These are phyloP conservation scores for Macrosoma leucophasiata DNA, from an alignment of 2,888 invertebrate genomes.

Conservation along the genomic window DNA sequence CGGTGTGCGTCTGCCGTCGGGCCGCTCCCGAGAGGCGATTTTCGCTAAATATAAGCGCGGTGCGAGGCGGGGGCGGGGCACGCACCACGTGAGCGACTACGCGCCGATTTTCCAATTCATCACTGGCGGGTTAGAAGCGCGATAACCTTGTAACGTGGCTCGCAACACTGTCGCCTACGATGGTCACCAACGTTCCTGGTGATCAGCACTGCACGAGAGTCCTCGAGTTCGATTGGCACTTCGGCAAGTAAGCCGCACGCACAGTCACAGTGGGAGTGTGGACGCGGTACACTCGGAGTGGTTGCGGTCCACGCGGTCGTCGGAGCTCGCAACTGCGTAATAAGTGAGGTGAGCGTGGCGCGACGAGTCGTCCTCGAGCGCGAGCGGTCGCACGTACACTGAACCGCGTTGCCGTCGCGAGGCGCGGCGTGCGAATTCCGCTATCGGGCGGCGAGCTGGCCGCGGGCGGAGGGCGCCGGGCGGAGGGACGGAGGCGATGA, in stretches of 20 bases:
- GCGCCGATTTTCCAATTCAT: slow-evolving; percentile 76
- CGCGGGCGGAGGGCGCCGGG: slow-evolving; percentile 44
- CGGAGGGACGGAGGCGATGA: slow-evolving; percentile 48
- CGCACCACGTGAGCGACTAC: slow-evolving; percentile 73
- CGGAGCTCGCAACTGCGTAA: slow-evolving; percentile 67
- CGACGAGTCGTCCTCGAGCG: slow-evolving; percentile 54
- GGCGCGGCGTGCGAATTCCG: slow-evolving; percentile 60
- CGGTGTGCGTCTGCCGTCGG: slow-evolving; percentile 57
- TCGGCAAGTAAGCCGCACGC: slow-evolving; percentile 62
- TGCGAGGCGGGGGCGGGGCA: slow-evolving; percentile 67
- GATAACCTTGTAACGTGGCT: slow-evolving; percentile 75
- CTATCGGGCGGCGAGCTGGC: slow-evolving; percentile 43
- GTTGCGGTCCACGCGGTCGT: slow-evolving; percentile 63
- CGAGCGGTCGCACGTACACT: slow-evolving; percentile 70
- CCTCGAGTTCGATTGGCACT: slow-evolving; percentile 49
- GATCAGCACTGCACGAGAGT: slow-evolving; percentile 46
- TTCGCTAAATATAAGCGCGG: slow-evolving; percentile 74
- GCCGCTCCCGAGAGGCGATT: slow-evolving; percentile 71
- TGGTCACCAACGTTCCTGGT: slow-evolving; percentile 46
- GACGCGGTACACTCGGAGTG: slow-evolving; percentile 16
- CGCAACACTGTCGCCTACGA: slow-evolving; percentile 52
- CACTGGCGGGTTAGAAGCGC: slow-evolving; percentile 68
- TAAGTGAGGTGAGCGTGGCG: slow-evolving; percentile 54
- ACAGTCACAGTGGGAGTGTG: slow-evolving; percentile 50
- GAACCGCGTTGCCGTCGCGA: slow-evolving; percentile 63